Base-by-base conservation (phyloP, 1,140 invertebrate species). In the Drosophila takahashii region DNA sequence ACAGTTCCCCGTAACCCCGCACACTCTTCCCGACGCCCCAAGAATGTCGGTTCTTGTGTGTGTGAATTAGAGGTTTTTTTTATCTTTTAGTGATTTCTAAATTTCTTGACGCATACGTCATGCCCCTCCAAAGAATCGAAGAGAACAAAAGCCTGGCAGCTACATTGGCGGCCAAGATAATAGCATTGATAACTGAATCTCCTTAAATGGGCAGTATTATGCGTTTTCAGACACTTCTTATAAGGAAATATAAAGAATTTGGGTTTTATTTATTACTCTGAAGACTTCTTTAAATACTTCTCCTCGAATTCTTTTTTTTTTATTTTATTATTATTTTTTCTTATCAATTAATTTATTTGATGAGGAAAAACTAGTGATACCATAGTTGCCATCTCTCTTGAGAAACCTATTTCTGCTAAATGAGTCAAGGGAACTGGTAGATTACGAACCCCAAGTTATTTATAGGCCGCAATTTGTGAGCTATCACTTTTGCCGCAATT, bases 31-130 rank as follows among this genome's bases (percentile, higher is more conserved):
- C 18, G 10, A 18, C 18, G 11, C 26, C 26, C 13, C 47, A 32
- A 6, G 34, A 15, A 4, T 39, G 15, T 26, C 1, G 47, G 16
- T 53, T 3, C 48, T n/a, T 64, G 53, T 42, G 29, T 53, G 37
- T 75, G 50, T 76, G 48, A 54, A 26, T 53, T 70, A 29, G 37
- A 34, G 22, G 32, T 41, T 58, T 41, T 51, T 75, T 75, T 75
- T 65, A 75, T 75, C 71, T 75, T 47, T 65, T 65, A 66, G 34
- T 77, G 66, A 69, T 77, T 77, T 86, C 54, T 64, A 85, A 69
- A 81, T 74, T 77, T 81, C 64, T 81, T 76, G 66, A 56, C 41
- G 74, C 79, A 59, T 87, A 79, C 83, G 83, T 87, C 83, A 87
- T 87, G 61, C 72, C 27, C 45, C 64, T 74, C 56, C 56, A 41